A percentile compares a stretch with the other conserved stretches of the same genome.
phyloP scores from a whole-genome alignment of 2,888 invertebrate genomes.

The Stratiomys singularior region DNA sequence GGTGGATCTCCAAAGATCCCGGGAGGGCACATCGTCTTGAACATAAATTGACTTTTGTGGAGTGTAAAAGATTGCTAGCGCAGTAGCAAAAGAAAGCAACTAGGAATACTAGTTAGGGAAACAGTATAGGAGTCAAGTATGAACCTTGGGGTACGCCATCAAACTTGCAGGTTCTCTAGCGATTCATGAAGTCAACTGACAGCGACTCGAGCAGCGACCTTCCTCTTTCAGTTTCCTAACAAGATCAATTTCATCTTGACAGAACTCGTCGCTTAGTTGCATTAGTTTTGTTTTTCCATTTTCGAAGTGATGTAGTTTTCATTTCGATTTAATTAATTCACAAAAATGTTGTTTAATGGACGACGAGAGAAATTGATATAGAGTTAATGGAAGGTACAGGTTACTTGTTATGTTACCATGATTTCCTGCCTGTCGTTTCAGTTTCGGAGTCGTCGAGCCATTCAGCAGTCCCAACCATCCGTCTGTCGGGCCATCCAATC shows the following conservation, averaged over 20 bases:
- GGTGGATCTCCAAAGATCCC: not conserved
- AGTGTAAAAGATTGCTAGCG: not conserved
- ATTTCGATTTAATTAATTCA: conserved; percentile 43
- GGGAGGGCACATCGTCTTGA: too few species aligned
- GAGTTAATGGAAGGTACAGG: conserved; percentile 25
- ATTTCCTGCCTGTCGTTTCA: conserved; percentile 17
- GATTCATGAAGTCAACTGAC: not conserved
- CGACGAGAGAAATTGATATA: conserved; percentile 34
- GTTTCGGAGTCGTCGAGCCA: not conserved
- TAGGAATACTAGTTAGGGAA: not conserved
- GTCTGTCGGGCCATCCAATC: conserved; percentile 34
- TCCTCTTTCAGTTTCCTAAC: conserved; percentile 1
- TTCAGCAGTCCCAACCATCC: conserved; percentile 47
- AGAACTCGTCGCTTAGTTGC: conserved; percentile 19
- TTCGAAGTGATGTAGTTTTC: not conserved
- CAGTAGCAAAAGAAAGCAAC: not conserved
- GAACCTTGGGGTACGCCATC: conserved; percentile 36
- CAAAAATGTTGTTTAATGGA: conserved; percentile 40
- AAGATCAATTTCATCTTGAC: conserved; percentile 34
- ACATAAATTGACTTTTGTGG: too few species aligned
- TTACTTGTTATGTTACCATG: conserved; percentile 18
- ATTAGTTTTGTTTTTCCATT: not conserved
- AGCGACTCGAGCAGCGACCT: conserved; percentile 9
- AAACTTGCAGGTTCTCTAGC: conserved; percentile 10
- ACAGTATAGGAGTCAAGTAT: not conserved